A percentile compares a stretch with the other conserved stretches of the same genome.
Conservation (phyloP, 2,797 vertebrate genomes). For the Scarus forsteni region DNA sequence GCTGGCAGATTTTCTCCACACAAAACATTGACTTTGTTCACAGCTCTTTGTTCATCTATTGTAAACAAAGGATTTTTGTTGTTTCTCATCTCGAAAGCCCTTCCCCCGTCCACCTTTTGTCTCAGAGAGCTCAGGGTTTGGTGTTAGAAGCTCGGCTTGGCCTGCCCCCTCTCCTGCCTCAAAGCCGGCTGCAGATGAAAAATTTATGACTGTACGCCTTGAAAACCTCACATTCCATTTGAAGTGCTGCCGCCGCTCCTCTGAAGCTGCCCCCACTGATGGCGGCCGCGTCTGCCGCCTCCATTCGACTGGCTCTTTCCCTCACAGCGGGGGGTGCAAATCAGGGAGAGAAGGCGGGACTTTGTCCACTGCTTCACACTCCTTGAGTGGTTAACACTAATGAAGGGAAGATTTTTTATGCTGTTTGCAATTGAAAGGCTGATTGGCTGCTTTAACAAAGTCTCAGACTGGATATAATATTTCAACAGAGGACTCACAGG, state of each 20-base stretch:
- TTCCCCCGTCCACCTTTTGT: conserved; percentile 67
- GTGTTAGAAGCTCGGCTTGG: conserved; percentile 77
- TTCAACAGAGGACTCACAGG: too few species aligned
- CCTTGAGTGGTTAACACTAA: conserved; percentile 56
- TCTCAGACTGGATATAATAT: too few species aligned
- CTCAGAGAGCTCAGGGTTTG: conserved; percentile 74
- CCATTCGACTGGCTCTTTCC: conserved; percentile 63
- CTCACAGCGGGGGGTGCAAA: conserved; percentile 70
- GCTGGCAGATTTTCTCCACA: neutral
- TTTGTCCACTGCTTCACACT: conserved; percentile 42
- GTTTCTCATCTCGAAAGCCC: conserved; percentile 72
- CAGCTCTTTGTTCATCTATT: conserved; percentile 67
- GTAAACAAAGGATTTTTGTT: conserved; percentile 76
- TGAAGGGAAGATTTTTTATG: conserved; percentile 60
- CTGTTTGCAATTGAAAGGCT: conserved; percentile 57
- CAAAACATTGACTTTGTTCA: conserved; percentile 58
- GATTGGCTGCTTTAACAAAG: conserved; percentile 55
- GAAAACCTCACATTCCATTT: conserved; percentile 83
- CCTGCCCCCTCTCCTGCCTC: conserved; percentile 80
- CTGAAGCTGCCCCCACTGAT: conserved; percentile 83
- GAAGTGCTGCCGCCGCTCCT: conserved; percentile 82
- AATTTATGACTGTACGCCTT: conserved; percentile 86
- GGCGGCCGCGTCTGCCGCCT: conserved; percentile 71
- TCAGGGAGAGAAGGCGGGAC: conserved; percentile 45
- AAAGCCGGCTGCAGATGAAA: conserved; percentile 87